Conservation (phyloP, 1,140 invertebrate genomes). For the Drosophila persimilis region DNA sequence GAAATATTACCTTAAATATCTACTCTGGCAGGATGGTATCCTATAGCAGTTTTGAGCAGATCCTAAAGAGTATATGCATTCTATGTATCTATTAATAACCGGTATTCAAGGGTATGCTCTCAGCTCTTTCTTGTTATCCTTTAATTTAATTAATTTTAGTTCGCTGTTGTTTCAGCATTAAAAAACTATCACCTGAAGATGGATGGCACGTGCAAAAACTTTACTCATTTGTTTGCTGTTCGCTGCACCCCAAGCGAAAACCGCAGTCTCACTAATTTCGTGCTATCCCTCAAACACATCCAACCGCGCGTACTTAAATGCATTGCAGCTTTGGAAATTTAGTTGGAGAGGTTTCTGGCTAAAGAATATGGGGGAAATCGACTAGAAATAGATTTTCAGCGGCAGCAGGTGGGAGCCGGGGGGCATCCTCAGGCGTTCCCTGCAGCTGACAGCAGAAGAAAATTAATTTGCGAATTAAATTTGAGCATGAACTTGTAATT, state of each 20-base stretch:
- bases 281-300: slow-evolving; percentile 15
- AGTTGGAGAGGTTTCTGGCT: slow-evolving; percentile 10
- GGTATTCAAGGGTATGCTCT: too few species aligned
- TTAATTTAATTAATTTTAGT: slow-evolving; percentile 1
- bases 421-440: slow-evolving; percentile 1
- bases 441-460: slow-evolving; percentile 26
- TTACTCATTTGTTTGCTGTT: slow-evolving; percentile 6
- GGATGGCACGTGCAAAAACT: slow-evolving; percentile 3
- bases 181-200: not conserved
- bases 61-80: too few species aligned
- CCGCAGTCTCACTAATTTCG: not conserved
- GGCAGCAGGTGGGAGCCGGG: not conserved
- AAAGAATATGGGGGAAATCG: slow-evolving; percentile 39
- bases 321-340: slow-evolving; percentile 55
- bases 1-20: too few species aligned
- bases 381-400: slow-evolving; percentile 68
- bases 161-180: not conserved
- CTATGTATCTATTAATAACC: too few species aligned
- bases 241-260: not conserved
- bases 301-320: slow-evolving; percentile 41
- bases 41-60: too few species aligned
- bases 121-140: slow-evolving; percentile 7
- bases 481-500: slow-evolving; percentile 34
- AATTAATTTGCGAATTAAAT: slow-evolving; percentile 35
- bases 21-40: too few species aligned